Conservation (phyloP, 1,140 invertebrate genomes). For the Sycophila sp. region DNA sequence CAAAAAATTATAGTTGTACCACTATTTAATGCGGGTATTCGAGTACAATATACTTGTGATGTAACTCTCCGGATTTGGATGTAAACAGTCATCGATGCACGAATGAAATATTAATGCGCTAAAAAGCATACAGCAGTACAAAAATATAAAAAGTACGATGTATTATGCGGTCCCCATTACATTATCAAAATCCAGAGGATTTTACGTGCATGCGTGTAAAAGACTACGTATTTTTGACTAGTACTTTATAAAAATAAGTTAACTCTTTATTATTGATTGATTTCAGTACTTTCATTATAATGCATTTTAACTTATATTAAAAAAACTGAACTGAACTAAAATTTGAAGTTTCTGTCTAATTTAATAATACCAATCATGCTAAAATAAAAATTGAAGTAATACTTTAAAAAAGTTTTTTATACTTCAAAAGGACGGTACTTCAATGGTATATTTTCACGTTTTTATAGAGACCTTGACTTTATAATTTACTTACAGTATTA, state of each 20-base stretch:
- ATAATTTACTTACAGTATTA: no score
- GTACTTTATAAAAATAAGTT: conserved; percentile 30
- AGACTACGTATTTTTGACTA: conserved; percentile 36
- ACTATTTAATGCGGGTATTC: conserved; percentile 26
- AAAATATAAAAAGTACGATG: neutral
- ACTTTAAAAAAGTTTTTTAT: no score
- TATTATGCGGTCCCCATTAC: neutral
- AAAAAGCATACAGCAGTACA: neutral
- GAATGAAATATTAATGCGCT: neutral
- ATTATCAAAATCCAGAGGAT: conserved; percentile 14
- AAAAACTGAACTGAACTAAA: no score
- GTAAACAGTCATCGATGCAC: neutral
- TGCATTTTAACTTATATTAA: no score
- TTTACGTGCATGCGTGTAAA: conserved; percentile 29
- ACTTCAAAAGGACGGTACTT: no score
- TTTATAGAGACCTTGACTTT: no score
- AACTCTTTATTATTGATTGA: no score
- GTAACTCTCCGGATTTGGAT: conserved; percentile 1
- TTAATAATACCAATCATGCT: no score
- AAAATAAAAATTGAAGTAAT: no score
- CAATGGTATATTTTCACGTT: no score
- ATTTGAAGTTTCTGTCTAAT: no score
- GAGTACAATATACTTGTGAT: conserved; percentile 23
- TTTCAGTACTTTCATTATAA: no score
- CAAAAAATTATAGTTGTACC: conserved; percentile 32